Conservation (phyloP, 2,113 vertebrate genomes). For the Argyrosomus japonicus region DNA sequence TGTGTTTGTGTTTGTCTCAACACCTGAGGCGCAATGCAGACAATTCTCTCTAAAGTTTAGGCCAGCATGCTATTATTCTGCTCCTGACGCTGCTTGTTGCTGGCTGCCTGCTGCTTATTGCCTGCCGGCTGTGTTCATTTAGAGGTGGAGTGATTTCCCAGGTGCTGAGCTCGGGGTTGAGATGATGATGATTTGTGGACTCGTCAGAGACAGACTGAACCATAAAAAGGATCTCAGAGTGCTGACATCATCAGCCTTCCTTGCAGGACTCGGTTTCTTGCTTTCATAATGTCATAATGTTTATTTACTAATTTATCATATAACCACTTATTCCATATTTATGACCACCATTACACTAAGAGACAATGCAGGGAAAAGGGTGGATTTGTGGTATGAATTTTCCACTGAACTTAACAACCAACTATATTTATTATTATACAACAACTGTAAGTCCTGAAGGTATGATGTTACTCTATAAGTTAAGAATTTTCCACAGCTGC, state of each 20-base stretch:
- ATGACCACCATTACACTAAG: background rate
- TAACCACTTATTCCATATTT: conserved; percentile 1
- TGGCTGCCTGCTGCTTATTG: conserved; percentile 9
- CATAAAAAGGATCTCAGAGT: conserved; percentile 31
- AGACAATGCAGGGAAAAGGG: background rate
- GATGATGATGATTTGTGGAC: conserved; percentile 69
- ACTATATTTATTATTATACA: background rate
- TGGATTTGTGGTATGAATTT: background rate
- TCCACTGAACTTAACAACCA: background rate
- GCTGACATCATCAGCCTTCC: conserved; percentile 29
- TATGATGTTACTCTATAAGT: background rate
- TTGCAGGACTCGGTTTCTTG: background rate
- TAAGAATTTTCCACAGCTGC: conserved; percentile 24
- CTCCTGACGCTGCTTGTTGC: conserved; percentile 11
- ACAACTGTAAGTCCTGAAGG: conserved; percentile 6
- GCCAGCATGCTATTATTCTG: conserved; percentile 14
- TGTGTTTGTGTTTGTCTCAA: conserved; percentile 13
- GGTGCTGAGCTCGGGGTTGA: conserved; percentile 35
- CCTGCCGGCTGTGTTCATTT: conserved; percentile 25
- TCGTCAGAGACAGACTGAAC: conserved; percentile 21
- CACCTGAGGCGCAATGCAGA: conserved; percentile 15
- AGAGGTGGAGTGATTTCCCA: conserved; percentile 49
- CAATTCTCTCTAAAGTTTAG: background rate
- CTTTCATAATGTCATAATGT: conserved; percentile 16
- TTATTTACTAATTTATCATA: conserved; percentile 31